Evolutionary conservation across 1,140 invertebrate genomes (phyloP), one percentile per base, ranked within the genome.

Genomic region (Diprion similis): DNA sequence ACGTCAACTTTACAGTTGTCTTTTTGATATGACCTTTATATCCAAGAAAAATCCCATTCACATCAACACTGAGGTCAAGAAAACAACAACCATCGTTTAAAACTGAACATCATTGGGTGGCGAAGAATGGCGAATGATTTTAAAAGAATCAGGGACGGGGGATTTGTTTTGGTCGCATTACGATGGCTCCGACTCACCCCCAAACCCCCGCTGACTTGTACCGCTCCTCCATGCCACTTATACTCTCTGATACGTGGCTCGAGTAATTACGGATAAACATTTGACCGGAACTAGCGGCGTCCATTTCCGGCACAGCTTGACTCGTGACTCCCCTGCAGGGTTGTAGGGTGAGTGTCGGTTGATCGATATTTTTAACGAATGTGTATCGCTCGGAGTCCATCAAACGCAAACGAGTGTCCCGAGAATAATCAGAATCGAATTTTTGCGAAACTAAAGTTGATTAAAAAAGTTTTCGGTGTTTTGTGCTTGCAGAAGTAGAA

Each of bases 281-380:
- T 82, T 78, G 80, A 74, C 80, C 79, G 80, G 81, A 82, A 81
- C 75, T 78, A 73, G 77, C 73, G 68, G 76, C 71, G 72, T 67
- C 73, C 68, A 76, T 74, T 83, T 83, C 81, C 83, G 81, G 80
- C 73, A 77, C 79, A 80, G 77, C 76, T 80, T 79, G 72, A 75
- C 74, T 78, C 69, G 75, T 73, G 73, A 75, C 77, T 75, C n/a
- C 77, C 74, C 51, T 48, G 24, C 70, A 10, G 68, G 72, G 70
- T 77, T 37, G 24, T 1, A 37, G 24, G 51, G 51, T 59, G 11
- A 17, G 51, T 13, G 51, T 59, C 11, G 15, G 68, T 64, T 51
- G 65, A 10, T 64, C 66, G 73, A 79, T 78, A 78, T 79, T 79
- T 76, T 73, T 48, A 73, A 74, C 72, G 65, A 77, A 75, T 72